Conservation (phyloP, 2,113 vertebrate genomes). For the Leptocoma aspasia region DNA sequence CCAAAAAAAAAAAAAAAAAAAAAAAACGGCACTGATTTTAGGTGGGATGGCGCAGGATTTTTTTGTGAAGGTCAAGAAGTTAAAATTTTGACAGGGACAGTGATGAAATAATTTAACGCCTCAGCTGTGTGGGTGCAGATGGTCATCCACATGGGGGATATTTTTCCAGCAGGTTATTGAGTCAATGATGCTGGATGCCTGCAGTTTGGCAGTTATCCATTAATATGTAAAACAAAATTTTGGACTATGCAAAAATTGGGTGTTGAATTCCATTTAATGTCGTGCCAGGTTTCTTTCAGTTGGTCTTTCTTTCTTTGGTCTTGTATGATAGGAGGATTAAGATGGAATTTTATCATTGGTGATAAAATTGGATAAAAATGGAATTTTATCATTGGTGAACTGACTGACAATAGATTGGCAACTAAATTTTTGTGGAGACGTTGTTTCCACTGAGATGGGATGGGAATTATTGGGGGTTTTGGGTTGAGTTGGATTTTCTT, state of each 20-base stretch:
- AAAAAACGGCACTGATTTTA: not conserved
- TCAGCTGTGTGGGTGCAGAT: constrained; percentile 61
- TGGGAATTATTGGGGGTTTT: not conserved
- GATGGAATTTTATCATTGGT: not conserved
- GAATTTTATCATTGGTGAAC: not conserved
- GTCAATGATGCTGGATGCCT: constrained; percentile 49
- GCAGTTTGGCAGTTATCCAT: constrained; percentile 54
- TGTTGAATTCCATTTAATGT: constrained; percentile 36
- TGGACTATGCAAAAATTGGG: constrained; percentile 33
- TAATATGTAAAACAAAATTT: constrained; percentile 53
- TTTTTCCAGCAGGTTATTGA: constrained; percentile 58
- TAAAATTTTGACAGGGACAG: constrained; percentile 30
- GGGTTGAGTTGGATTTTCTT: not conserved
- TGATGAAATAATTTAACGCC: constrained; percentile 60
- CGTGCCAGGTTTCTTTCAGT: constrained; percentile 29
- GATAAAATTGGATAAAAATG: no score
- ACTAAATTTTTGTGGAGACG: not conserved
- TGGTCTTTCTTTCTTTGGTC: no score
- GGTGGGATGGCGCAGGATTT: not conserved
- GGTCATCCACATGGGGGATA: constrained; percentile 57
- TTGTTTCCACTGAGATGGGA: not conserved
- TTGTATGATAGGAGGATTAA: constrained; percentile 20
- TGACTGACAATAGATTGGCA: not conserved
- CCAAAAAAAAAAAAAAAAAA: not conserved
- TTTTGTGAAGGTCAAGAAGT: constrained; percentile 54